Percentiles rank a stretch among this genome's conserved stretches.
Conservation (phyloP, 2,797 vertebrate genomes). For the Cuculus canorus region DNA sequence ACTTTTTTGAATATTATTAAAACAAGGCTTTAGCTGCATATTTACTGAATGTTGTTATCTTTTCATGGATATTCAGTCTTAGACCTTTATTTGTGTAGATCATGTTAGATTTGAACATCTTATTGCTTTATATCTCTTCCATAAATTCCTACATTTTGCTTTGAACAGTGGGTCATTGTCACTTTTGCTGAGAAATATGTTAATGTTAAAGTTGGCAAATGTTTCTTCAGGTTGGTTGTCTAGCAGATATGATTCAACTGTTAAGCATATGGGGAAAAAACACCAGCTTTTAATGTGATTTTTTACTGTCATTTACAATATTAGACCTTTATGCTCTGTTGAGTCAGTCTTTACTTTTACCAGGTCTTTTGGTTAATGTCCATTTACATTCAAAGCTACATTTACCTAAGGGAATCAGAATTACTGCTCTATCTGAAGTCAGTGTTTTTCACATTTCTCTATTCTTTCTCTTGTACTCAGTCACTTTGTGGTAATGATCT, state of each 20-base stretch:
- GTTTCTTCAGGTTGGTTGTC: not conserved
- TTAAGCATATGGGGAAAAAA: not conserved
- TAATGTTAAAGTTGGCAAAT: not conserved
- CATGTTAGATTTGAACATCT: not conserved
- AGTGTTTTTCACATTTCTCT: not conserved
- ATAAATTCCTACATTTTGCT: not conserved
- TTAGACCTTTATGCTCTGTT: not conserved
- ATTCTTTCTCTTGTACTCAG: not conserved
- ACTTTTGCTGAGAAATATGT: not conserved
- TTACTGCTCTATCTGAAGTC: not conserved
- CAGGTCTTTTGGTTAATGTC: not conserved
- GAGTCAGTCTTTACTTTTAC: not conserved
- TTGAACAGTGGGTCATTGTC: not conserved
- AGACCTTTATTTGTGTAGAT: not conserved
- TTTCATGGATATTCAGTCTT: not conserved
- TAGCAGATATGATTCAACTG: not conserved
- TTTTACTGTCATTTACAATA: not conserved
- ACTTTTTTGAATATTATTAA: not conserved
- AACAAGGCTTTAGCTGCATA: not conserved
- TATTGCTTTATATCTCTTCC: not conserved
- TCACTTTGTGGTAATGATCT: not conserved
- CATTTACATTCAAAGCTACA: not conserved
- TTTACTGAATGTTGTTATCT: not conserved
- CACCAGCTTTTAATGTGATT: not conserved
- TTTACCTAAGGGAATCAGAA: not conserved